Conservation (phyloP, 1,140 invertebrate species). For the Drosophila pallidifrons region DNA sequence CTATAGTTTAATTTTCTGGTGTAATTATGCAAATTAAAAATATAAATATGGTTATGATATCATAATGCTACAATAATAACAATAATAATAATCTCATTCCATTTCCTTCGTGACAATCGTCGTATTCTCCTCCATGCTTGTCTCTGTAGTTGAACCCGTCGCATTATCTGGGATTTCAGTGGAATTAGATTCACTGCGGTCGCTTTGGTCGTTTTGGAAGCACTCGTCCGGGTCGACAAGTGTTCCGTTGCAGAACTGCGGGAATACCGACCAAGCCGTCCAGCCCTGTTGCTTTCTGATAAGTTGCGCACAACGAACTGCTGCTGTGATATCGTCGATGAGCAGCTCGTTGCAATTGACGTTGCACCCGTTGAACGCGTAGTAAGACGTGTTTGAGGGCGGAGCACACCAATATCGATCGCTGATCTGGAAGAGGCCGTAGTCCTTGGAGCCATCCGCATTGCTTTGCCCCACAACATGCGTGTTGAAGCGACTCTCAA, state of each 20-base stretch:
- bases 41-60: slow-evolving; percentile 26
- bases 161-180: slow-evolving; percentile 9
- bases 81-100: slow-evolving; percentile 30
- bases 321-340: slow-evolving; percentile 72
- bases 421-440: slow-evolving; percentile 84
- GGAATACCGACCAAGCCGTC: slow-evolving; percentile 89
- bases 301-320: slow-evolving; percentile 68
- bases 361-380: slow-evolving; percentile 76
- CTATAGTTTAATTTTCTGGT: background rate
- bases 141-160: background rate
- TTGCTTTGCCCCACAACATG: slow-evolving; percentile 68
- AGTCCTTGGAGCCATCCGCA: slow-evolving; percentile 73
- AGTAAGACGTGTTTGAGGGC: slow-evolving; percentile 55
- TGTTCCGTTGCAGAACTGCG: slow-evolving; percentile 84
- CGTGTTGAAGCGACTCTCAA: slow-evolving; percentile 77
- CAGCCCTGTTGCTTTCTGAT: slow-evolving; percentile 86
- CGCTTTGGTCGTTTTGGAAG: slow-evolving; percentile 39
- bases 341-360: slow-evolving; percentile 72
- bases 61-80: slow-evolving; percentile 1
- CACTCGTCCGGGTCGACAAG: slow-evolving; percentile 61
- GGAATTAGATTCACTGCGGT: background rate
- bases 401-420: slow-evolving; percentile 80
- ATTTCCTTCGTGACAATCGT: slow-evolving; percentile 20
- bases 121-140: slow-evolving; percentile 16
- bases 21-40: slow-evolving; percentile 14